A percentile compares a stretch with the other conserved stretches of the same genome.
phyloP scores from a whole-genome alignment of 2,888 invertebrate genomes.

The Camponotus fellah region DNA sequence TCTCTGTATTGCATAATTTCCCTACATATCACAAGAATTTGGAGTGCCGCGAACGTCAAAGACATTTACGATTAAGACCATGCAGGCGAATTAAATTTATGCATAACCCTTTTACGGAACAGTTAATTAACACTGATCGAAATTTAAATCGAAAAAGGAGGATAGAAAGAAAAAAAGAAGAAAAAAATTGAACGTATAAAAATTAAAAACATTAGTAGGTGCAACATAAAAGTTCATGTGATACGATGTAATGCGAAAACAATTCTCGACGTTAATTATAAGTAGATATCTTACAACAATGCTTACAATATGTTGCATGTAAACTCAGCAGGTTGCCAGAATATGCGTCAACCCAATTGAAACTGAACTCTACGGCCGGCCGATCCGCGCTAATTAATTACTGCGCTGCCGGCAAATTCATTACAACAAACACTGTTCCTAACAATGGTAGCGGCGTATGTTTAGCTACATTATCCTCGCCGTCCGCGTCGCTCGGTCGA shows the following conservation, averaged over 20 bases:
- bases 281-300: slow-evolving; percentile 44
- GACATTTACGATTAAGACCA: background rate
- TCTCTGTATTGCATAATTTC: slow-evolving; percentile 12
- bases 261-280: background rate
- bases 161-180: background rate
- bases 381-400: slow-evolving; percentile 57
- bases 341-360: slow-evolving; percentile 55
- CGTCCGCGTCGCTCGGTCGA: slow-evolving; percentile 39
- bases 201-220: background rate
- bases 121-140: background rate
- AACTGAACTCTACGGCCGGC: slow-evolving; percentile 50
- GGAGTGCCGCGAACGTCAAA: background rate
- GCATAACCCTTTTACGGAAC: background rate
- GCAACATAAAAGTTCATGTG: no score
- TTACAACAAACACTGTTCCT: slow-evolving; percentile 54
- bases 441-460: slow-evolving; percentile 53
- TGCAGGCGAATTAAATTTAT: background rate
- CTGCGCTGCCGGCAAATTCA: slow-evolving; percentile 53
- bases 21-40: slow-evolving; percentile 11
- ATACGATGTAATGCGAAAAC: slow-evolving; percentile 1
- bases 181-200: background rate
- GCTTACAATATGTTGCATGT: slow-evolving; percentile 28
- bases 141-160: background rate
- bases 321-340: slow-evolving; percentile 25
- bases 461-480: slow-evolving; percentile 56